phyloP scores from a whole-genome alignment of 92 coral and sea anemone genomes.

The Actinernus sp. region DNA sequence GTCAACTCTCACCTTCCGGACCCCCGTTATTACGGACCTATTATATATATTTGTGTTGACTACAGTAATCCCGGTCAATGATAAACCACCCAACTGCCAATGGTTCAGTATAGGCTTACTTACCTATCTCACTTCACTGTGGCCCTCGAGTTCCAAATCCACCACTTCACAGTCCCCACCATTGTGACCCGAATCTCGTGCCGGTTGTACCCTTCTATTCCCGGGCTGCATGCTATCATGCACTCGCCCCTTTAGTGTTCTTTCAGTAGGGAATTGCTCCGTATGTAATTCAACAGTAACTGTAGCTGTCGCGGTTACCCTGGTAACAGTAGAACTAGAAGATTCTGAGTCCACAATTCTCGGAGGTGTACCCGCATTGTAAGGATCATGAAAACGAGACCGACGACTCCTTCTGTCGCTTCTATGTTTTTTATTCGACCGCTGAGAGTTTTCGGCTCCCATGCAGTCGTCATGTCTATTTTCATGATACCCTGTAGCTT shows the following conservation, averaged over 20 bases:
- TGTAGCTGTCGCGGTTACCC: constrained; percentile 88
- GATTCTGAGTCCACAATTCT: constrained; percentile 80
- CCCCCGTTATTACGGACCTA: no score
- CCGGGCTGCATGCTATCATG: neutral
- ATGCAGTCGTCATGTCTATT: constrained; percentile 40
- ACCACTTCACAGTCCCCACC: constrained; percentile 2
- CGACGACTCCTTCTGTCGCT: neutral
- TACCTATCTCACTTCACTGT: constrained; percentile 25
- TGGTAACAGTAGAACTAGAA: constrained; percentile 84
- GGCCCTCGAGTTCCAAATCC: constrained; percentile 22
- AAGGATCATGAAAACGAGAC: constrained; percentile 22
- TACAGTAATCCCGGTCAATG: no score
- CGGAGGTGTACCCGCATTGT: constrained; percentile 56
- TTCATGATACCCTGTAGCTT: constrained; percentile 44
- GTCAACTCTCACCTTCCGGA: no score
- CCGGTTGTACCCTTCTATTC: constrained; percentile 7
- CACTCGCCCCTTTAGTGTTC: constrained; percentile 13
- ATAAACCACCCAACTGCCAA: no score
- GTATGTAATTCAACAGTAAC: constrained; percentile 84
- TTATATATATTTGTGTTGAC: no score
- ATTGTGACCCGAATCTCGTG: neutral
- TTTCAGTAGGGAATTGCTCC: constrained; percentile 64
- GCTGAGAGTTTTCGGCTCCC: constrained; percentile 26
- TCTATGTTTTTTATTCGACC: constrained; percentile 5
- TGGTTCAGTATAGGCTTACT: neutral